phyloP scores from a whole-genome alignment of 2,113 vertebrate species.

The Panthera tigris region DNA sequence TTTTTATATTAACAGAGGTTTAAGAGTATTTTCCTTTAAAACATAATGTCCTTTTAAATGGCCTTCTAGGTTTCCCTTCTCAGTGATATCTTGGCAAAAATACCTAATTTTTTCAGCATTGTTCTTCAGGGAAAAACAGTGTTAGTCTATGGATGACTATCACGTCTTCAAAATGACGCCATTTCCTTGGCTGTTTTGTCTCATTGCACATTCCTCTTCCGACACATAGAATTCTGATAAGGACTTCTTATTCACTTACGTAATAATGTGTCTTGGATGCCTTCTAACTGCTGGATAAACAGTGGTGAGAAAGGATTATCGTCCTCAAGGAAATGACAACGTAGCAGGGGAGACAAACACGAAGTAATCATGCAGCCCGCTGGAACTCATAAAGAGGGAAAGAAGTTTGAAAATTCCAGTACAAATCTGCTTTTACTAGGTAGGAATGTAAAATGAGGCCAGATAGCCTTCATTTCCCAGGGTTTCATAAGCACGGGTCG shows the following conservation, averaged over 20 bases:
- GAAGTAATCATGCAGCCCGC: background rate
- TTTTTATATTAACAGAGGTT: background rate
- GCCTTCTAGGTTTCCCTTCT: background rate
- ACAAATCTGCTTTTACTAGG: background rate
- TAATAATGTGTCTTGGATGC: background rate
- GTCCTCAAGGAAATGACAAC: background rate
- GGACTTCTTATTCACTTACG: background rate
- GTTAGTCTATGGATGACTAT: background rate
- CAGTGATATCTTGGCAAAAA: background rate
- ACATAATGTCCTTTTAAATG: background rate
- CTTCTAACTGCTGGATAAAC: conserved; percentile 2
- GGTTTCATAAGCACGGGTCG: background rate
- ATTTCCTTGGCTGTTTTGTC: conserved; percentile 33
- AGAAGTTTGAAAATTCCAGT: background rate
- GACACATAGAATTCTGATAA: background rate
- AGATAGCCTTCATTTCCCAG: background rate
- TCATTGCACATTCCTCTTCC: background rate
- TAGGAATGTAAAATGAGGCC: background rate
- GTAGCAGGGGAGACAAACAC: background rate
- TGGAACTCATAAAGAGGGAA: background rate
- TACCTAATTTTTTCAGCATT: background rate
- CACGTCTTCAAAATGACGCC: background rate
- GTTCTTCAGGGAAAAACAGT: background rate
- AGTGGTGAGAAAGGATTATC: background rate
- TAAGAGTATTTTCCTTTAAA: background rate